phyloP scores from a whole-genome alignment of 2,888 invertebrate species.

The Cephalotes varians region DNA sequence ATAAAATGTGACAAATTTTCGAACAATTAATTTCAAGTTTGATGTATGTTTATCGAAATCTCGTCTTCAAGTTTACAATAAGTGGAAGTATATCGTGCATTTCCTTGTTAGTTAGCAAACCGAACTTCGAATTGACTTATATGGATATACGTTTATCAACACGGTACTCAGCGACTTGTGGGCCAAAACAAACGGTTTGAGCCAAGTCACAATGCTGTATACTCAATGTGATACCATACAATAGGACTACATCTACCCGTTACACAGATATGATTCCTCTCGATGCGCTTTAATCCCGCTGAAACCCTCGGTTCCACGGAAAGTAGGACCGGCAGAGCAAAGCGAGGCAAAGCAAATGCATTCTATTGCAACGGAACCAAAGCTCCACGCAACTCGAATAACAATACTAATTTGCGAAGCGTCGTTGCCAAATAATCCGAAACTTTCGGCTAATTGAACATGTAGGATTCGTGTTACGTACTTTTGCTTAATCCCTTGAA shows the following conservation, averaged over 20 bases:
- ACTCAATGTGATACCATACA: conserved; percentile 57
- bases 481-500: conserved; percentile 21
- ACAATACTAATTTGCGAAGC: conserved; percentile 69
- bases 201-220: conserved; percentile 61
- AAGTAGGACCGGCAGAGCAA: conserved; percentile 55
- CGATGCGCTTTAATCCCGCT: conserved; percentile 74
- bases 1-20: not conserved
- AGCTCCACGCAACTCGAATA: conserved; percentile 58
- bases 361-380: conserved; percentile 61
- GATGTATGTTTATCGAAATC: conserved; percentile 24
- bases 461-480: conserved; percentile 29
- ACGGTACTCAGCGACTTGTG: conserved; percentile 58
- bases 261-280: conserved; percentile 71
- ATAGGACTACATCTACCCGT: conserved; percentile 64
- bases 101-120: conserved; percentile 50
- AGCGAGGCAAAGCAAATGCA: conserved; percentile 63
- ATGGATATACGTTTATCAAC: conserved; percentile 59
- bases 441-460: conserved; percentile 56
- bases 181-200: conserved; percentile 69
- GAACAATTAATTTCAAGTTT: not conserved
- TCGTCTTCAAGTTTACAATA: conserved; percentile 1
- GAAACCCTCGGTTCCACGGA: conserved; percentile 60
- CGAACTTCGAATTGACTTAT: conserved; percentile 69
- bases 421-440: conserved; percentile 48
- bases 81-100: conserved; percentile 53